Base-by-base conservation (phyloP, 1,140 invertebrate genomes). In the Zaprionus camerounensis region DNA sequence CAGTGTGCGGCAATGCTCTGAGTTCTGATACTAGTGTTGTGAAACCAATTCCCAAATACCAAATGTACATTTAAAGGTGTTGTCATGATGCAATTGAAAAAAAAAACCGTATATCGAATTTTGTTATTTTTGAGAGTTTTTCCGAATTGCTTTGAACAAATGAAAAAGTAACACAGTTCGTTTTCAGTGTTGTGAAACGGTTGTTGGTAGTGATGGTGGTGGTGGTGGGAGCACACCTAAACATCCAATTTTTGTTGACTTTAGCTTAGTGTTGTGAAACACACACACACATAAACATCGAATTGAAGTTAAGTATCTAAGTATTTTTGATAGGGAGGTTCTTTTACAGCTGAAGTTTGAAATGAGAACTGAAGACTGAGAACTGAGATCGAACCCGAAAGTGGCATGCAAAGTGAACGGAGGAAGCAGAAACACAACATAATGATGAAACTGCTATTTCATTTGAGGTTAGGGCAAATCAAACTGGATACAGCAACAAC, bases 21-120 rank as follows among this genome's bases (percentile, higher is more conserved):
- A 70, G 57, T n/a, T 70, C 38, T 63, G 66, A 17, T 46, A 61
- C 24, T 59, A 53, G 31, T 73, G 49, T 38, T 24, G n/a, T 15
- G 6, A 46, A 46, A 20, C n/a, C 41, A 46, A 41, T 41, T 44
- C 41, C n/a, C 41, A 46, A 46, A 46, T 46, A 46, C n/a, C n/a
- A 46, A 46, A 46, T 46, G 7, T 9, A 17, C n/a, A 17, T 46
- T 46, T 15, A 5, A 12, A 15, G 13, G 9, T 20, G n/a, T 34
- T 34, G 17, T 17, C 12, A 15, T 15, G 15, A 44, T 46, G 41
- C n/a, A 46, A 17, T 11, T 17, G 41, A 46, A 46, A 20, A 0
- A 15, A 17, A 15, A 44, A n/a, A 0, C 38, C 38, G 15, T 41
- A 6, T 44, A n/a, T 17, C 4, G 38, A 41, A 41, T 41, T 41